These are phyloP conservation scores for Zoroaster sp. DNA, from an alignment of 53 echinoderm and acorn worm genomes.

Conservation along the genomic window DNA sequence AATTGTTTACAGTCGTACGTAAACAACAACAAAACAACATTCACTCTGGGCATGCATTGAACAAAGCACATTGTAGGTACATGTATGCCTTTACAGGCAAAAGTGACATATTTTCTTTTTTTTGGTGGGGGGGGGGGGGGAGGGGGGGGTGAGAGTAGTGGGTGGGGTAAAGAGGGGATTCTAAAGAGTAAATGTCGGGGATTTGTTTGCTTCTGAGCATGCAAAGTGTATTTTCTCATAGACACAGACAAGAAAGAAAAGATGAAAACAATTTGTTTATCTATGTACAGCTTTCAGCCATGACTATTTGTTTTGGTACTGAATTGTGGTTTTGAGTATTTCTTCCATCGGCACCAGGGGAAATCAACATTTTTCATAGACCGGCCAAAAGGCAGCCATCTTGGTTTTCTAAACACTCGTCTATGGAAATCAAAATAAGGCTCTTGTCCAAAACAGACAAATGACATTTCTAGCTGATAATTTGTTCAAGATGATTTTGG, in stretches of 20 bases:
- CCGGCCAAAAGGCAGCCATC: too few species aligned
- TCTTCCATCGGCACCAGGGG: too few species aligned
- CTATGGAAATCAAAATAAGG: background rate
- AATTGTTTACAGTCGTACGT: background rate
- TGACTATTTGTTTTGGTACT: background rate
- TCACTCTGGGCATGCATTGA: background rate
- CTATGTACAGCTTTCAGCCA: background rate
- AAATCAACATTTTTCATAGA: too few species aligned
- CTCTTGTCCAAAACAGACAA: background rate
- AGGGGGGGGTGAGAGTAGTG: background rate
- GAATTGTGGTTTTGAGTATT: background rate
- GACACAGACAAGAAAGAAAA: background rate
- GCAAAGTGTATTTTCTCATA: background rate
- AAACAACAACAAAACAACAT: background rate
- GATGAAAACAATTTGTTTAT: background rate
- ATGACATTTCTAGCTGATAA: background rate
- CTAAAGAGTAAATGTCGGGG: background rate
- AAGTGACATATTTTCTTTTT: too few species aligned
- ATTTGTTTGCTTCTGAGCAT: background rate
- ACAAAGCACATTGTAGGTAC: too few species aligned
- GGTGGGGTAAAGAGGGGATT: background rate
- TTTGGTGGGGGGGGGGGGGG: too few species aligned
- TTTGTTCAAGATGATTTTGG: background rate
- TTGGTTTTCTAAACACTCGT: background rate
- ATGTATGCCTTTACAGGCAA: background rate